phyloP scores from a whole-genome alignment of 1,140 invertebrate genomes.

The Telenomus remus region DNA sequence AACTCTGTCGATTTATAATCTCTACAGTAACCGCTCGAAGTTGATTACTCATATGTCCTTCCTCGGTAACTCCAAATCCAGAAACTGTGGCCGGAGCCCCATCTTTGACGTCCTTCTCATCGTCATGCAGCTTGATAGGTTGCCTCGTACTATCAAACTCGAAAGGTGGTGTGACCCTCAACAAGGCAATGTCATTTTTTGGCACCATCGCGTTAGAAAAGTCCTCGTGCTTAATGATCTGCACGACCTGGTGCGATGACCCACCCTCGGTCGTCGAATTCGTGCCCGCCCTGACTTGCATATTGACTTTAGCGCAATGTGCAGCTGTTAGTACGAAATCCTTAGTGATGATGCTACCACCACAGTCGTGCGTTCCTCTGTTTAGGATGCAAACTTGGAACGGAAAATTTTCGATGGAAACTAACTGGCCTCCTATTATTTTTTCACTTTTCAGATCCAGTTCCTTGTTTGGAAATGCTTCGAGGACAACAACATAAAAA shows the following conservation, averaged over 20 bases:
- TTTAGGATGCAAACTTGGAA: conserved; percentile 24
- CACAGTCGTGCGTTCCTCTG: conserved; percentile 1
- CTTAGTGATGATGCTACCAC: conserved; percentile 27
- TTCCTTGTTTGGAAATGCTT: background rate
- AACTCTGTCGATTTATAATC: conserved; percentile 17
- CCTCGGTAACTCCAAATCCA: conserved; percentile 31
- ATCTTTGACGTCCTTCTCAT: conserved; percentile 25
- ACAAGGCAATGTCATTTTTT: conserved; percentile 31
- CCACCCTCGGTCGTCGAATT: conserved; percentile 22
- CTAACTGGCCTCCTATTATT: conserved; percentile 26
- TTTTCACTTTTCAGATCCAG: background rate
- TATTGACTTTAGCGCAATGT: conserved; percentile 3
- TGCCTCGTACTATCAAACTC: conserved; percentile 15
- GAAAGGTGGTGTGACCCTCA: conserved; percentile 24
- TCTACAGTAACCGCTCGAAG: conserved; percentile 33
- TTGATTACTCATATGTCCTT: conserved; percentile 5
- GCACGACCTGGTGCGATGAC: conserved; percentile 13
- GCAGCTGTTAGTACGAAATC: conserved; percentile 28
- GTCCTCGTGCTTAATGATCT: conserved; percentile 13
- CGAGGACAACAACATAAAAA: too few species aligned
- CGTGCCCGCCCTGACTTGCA: conserved; percentile 24
- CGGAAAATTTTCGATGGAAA: conserved; percentile 31
- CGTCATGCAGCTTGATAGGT: conserved; percentile 12
- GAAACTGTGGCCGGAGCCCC: conserved; percentile 29
- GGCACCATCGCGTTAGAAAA: background rate